Evolutionary conservation across 2,797 vertebrate genomes (phyloP).

Genomic region (Peromyscus melanophrys): DNA sequence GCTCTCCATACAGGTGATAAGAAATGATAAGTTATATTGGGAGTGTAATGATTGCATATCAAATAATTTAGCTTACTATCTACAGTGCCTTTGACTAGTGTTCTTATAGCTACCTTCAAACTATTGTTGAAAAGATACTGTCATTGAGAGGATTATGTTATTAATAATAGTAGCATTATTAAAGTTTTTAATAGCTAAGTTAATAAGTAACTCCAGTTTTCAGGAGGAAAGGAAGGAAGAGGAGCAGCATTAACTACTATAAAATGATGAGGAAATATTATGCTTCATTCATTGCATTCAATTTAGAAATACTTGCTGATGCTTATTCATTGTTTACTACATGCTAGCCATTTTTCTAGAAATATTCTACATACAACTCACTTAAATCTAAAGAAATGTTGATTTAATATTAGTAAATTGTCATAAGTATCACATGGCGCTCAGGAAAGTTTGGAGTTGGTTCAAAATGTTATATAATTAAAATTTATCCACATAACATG

Average conservation of each 20-base stretch:
- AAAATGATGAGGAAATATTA: conserved; percentile 35
- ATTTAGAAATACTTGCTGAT: conserved; percentile 57
- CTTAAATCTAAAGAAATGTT: conserved; percentile 54
- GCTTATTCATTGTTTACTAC: conserved; percentile 7
- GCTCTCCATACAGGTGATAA: conserved; percentile 32
- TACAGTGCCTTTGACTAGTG: conserved; percentile 17
- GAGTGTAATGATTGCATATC: neutral
- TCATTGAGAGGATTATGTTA: too few relatives aligned
- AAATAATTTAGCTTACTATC: conserved; percentile 9
- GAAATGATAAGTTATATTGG: neutral
- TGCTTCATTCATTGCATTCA: neutral
- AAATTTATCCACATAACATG: conserved; percentile 22
- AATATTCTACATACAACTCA: neutral
- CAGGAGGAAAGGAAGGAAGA: conserved; percentile 10
- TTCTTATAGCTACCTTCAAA: conserved; percentile 9
- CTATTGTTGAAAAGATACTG: too few relatives aligned
- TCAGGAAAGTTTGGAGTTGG: neutral
- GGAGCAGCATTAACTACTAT: neutral
- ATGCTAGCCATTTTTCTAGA: neutral
- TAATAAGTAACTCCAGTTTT: conserved; percentile 45
- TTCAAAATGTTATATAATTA: conserved; percentile 29
- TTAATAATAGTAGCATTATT: neutral
- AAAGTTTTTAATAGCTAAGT: neutral
- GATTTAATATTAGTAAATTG: neutral
- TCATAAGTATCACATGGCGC: neutral